Evolutionary conservation across 2,113 vertebrate genomes (phyloP).

Genomic region (Sylvietta virens): DNA sequence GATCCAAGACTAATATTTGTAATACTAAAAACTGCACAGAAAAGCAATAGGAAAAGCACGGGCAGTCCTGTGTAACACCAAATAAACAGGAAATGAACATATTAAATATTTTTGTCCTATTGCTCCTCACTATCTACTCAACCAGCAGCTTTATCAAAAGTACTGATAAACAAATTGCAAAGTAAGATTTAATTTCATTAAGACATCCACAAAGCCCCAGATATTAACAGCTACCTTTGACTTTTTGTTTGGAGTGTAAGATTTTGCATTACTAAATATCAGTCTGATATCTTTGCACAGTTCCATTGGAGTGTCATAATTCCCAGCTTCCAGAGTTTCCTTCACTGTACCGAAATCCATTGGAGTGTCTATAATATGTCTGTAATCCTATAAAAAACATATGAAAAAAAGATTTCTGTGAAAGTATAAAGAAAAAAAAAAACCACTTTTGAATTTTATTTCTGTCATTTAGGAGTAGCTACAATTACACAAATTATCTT

Average conservation of each 20-base stretch:
- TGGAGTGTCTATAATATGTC: slow-evolving; percentile 89
- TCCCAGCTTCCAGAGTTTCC: slow-evolving; percentile 81
- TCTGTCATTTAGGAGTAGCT: background rate
- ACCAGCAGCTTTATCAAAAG: background rate
- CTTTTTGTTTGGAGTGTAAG: slow-evolving; percentile 94
- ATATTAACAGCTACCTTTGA: slow-evolving; percentile 82
- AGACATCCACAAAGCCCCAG: background rate
- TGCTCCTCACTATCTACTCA: background rate
- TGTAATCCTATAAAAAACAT: slow-evolving; percentile 82
- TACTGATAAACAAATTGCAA: background rate
- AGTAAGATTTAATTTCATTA: background rate
- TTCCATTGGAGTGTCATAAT: slow-evolving; percentile 90
- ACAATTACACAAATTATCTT: background rate
- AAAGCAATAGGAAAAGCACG: background rate
- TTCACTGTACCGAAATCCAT: slow-evolving; percentile 94
- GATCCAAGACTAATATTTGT: background rate
- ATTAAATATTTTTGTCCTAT: background rate
- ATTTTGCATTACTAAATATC: slow-evolving; percentile 95
- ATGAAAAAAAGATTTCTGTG: background rate
- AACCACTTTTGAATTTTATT: background rate
- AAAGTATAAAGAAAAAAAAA: background rate
- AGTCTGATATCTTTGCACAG: slow-evolving; percentile 92
- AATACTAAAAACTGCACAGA: background rate
- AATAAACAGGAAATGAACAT: background rate
- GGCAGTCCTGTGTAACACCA: background rate